Evolutionary conservation across 2,113 vertebrate genomes (phyloP), one percentile per base, ranked within the genome.

Genomic region (Terrapene triunguis): DNA sequence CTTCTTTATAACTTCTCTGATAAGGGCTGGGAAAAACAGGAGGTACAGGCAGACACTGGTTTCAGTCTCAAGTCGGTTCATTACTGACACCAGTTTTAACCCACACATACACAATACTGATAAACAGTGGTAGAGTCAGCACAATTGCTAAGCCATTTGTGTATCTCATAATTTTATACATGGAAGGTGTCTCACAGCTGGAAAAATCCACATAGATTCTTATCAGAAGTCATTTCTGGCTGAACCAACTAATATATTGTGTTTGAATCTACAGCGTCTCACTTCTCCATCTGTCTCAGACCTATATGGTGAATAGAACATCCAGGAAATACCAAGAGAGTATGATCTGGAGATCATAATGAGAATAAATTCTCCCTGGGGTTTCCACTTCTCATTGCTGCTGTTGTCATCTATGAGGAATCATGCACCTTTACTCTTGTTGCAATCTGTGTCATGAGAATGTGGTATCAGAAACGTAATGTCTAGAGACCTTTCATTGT

Each of bases 1-100:
- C 86, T 95, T 95, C 96, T 98, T 98, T 97, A 94, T 44, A 96
- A 96, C 96, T 95, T 94, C 90, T 81, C 85, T 94, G 98, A 97
- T 97, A 98, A 96, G 80, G 80, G 85, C 92, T 74, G 78, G 50
- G 48, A 80, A 96, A 93, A 96, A 97, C 96, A 97, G 95, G 90
- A 89, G 95, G 80, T 3, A 9, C 87, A 81, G 22, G 91, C 42
- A 59, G 86, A 80, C 91, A 3, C 86, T 78, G 84, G 94, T 93
- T 96, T 91, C 69, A 51, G 24, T 80, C 80, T 32, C n/a, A 96
- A 81, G 86, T 53, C 88, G 27, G 5, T 59, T 96, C 88, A 48
- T 32, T 89, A 78, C 21, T 38, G 95, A 97, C 96, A 88, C 76
- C 76, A 59, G 93, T 74, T 97, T 90, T 97, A 97, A 97, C 96